These are phyloP conservation scores for Rhagoletis pomonella DNA, from an alignment of 1,140 invertebrate genomes.

Conservation along the genomic window DNA sequence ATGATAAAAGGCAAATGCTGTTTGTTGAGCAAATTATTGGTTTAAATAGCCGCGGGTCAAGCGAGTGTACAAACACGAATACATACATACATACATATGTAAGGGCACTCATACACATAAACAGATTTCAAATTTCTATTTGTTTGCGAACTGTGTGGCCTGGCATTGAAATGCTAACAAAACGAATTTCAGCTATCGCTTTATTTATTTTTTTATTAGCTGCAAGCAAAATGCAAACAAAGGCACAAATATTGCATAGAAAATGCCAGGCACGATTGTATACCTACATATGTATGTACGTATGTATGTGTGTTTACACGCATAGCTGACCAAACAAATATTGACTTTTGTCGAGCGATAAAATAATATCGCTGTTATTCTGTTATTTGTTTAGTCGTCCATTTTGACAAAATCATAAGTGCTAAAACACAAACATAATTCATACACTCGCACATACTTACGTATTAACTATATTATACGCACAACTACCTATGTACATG, in stretches of 20 bases:
- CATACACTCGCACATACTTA: not conserved
- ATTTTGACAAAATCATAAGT: slow-evolving; percentile 20
- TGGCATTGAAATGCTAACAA: not conserved
- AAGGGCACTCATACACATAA: too few relatives aligned
- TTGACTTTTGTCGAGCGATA: slow-evolving; percentile 16
- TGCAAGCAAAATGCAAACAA: slow-evolving; percentile 24
- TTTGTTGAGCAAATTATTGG: slow-evolving; percentile 4
- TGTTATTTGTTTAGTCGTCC: slow-evolving; percentile 20
- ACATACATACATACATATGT: too few relatives aligned
- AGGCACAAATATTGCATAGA: slow-evolving; percentile 8
- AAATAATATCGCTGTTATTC: slow-evolving; percentile 43
- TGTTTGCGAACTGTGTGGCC: too few relatives aligned
- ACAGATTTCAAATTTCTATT: too few relatives aligned
- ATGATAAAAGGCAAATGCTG: not conserved
- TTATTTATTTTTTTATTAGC: not conserved
- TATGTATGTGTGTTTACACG: not conserved
- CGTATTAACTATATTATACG: too few relatives aligned
- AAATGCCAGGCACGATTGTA: not conserved
- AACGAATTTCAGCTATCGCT: not conserved
- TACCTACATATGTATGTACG: not conserved
- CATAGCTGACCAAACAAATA: slow-evolving; percentile 45
- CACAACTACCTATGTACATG: not conserved
- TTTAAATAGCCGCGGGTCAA: slow-evolving; percentile 13
- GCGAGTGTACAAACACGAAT: too few relatives aligned
- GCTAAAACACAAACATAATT: not conserved